Evolutionary conservation across 2,888 invertebrate species (phyloP), one percentile per base, ranked within the genome.

Genomic region (Criorhina ranunculi): DNA sequence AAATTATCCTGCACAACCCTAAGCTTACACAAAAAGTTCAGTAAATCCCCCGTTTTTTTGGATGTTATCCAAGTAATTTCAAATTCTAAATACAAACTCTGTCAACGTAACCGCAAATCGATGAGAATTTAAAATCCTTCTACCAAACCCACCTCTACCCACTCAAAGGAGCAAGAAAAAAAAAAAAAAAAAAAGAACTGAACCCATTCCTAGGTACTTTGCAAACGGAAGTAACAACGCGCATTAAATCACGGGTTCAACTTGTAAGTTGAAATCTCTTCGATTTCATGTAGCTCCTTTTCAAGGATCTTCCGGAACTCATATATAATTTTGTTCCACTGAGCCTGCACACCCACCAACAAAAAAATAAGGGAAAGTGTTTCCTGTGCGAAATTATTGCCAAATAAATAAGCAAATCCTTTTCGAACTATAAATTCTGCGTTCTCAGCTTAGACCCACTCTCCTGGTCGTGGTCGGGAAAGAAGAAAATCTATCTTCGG

Each of bases 301-400:
- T 37, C 57, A 51, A 59, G 67, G 60, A 78, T 62, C 62, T 73
- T 75, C 85, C 85, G 75, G 59, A 80, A 46, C 55, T 40, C 73
- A 62, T 78, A 78, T 62, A 79, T 83, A 67, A 82, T 78, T 78
- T 67, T 46, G 64, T 57, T 77, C 24, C 62, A 67, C 12, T 35
- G 17, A 49, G 42, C 42, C 33, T 17, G 5, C 44, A 67, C 29
- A 29, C 60, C 53, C 75, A 55, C 35, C n/a, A 9, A 35, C 0
- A 55, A 24, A 11, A 12, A 0, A 12, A 12, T 0, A 29, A 59
- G 57, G 31, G 69, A 85, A 80, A 80, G 85, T 76, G 80, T 85
- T 85, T 85, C 85, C 85, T 80, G 75, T 75, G 75, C 75, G 80
- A 85, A 85, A 85, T 85, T 79, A 85, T 85, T 85, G 85, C 85